Evolutionary conservation across 2,797 vertebrate genomes (phyloP).

Genomic region (Falco columbarius): DNA sequence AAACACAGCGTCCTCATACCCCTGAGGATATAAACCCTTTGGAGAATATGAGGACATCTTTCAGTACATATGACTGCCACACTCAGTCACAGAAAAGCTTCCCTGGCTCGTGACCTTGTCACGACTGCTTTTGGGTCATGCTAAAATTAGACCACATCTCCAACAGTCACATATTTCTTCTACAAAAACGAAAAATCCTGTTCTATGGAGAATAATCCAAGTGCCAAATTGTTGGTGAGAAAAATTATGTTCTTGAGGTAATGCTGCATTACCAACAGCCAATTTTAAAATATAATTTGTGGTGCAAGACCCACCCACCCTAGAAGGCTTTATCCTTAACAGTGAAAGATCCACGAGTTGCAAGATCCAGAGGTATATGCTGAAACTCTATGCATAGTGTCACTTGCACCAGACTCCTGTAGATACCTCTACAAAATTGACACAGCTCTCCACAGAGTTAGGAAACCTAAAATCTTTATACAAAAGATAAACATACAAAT

Average conservation of each 20-base stretch:
- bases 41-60: not conserved
- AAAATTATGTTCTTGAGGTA: not conserved
- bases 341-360: not conserved
- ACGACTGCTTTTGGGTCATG: not conserved
- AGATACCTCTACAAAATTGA: not conserved
- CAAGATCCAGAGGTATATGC: not conserved
- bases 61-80: not conserved
- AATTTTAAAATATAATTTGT: not conserved
- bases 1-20: not conserved
- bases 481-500: not conserved
- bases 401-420: not conserved
- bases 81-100: not conserved
- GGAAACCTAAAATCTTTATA: not conserved
- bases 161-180: not conserved
- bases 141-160: not conserved
- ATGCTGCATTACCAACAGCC: not conserved
- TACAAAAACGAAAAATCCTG: not conserved
- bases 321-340: not conserved
- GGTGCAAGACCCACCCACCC: not conserved
- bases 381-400: accelerated
- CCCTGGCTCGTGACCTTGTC: not conserved
- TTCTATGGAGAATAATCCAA: not conserved
- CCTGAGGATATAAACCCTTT: not conserved
- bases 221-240: not conserved
- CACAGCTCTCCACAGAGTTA: not conserved